A percentile compares a stretch with the other conserved stretches of the same genome.
Conservation (phyloP, 2,888 invertebrate genomes). For the Colostygia pectinataria region DNA sequence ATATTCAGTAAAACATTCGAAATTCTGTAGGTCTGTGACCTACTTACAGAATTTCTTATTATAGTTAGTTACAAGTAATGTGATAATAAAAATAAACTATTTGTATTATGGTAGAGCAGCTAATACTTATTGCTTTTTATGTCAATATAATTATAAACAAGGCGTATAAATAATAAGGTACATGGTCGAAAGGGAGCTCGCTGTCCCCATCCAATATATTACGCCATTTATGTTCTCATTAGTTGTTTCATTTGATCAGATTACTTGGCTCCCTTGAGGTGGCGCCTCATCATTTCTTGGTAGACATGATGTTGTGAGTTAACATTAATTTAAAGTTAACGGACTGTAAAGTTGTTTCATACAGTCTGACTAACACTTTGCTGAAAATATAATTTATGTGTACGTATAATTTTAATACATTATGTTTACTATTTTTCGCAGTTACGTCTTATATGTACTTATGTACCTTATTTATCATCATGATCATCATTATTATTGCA, state of each 20-base stretch:
- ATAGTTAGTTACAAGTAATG: no score
- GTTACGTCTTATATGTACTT: no score
- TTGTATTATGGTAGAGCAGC: not conserved
- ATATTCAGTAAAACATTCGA: no score
- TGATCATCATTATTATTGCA: no score
- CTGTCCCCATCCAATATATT: conserved; percentile 75
- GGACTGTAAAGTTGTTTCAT: conserved; percentile 50
- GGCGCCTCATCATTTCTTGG: conserved; percentile 63
- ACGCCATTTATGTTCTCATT: conserved; percentile 78
- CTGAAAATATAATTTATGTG: conserved; percentile 7
- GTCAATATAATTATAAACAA: conserved; percentile 30
- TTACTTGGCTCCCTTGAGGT: conserved; percentile 68
- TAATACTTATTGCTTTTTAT: conserved; percentile 11
- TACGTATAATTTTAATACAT: no score
- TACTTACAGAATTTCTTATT: no score
- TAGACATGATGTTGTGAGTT: conserved; percentile 55
- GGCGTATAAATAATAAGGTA: conserved; percentile 22
- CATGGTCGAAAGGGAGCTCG: conserved; percentile 44
- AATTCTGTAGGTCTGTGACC: no score
- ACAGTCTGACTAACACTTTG: conserved; percentile 21
- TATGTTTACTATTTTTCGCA: no score
- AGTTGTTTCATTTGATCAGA: conserved; percentile 75
- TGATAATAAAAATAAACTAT: no score
- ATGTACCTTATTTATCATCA: no score
- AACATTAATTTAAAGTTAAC: conserved; percentile 58